Base-by-base conservation (phyloP, 2,888 invertebrate genomes). In the Acanthoscelides obtectus region DNA sequence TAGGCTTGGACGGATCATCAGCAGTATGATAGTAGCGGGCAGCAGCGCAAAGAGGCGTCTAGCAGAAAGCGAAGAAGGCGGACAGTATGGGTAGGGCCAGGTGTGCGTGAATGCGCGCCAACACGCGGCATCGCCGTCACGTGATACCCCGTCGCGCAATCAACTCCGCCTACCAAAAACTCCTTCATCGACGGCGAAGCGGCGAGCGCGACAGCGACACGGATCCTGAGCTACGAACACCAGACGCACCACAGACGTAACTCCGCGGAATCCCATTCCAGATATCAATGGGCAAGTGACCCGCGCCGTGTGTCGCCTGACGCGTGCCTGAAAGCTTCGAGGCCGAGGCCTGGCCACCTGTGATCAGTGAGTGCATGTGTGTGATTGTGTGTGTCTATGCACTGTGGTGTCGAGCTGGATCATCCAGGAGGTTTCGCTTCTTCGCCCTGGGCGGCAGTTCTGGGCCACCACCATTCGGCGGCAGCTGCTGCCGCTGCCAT, bases 361-460 rank as follows among this genome's bases (percentile, higher is more conserved):
- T 45, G 45, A 45, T 45, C 20, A 22, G 81, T 81, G 74, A 25
- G 25, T 12, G 68, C 81, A 83, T 76, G 73, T 71, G 75, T 72
- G 73, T 70, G 74, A 77, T 76, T 73, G 77, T 75, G 74, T 78
- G 77, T 78, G 79, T 81, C 79, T 79, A 83, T 84, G 83, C 81
- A 84, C 82, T 80, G 77, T 77, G 74, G 79, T 80, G 79, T 84
- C 84, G 86, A 85, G 81, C 85, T 94, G 93, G 94, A 94, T 89
- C 94, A 94, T 86, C 92, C 92, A 79, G 90, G 92, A 82, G 88
- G 89, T 83, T 86, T 85, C 77, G 92, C 92, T 75, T 89, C 91
- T 82, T 93, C 93, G 85, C 93, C 93, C 81, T 93, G 93, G 93
- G 93, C 93, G 80, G 86, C 86, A 72, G 93, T 91, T 83, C 88